Conservation (phyloP, 2,797 vertebrate species). For the Phaenicophaeus curvirostris region DNA sequence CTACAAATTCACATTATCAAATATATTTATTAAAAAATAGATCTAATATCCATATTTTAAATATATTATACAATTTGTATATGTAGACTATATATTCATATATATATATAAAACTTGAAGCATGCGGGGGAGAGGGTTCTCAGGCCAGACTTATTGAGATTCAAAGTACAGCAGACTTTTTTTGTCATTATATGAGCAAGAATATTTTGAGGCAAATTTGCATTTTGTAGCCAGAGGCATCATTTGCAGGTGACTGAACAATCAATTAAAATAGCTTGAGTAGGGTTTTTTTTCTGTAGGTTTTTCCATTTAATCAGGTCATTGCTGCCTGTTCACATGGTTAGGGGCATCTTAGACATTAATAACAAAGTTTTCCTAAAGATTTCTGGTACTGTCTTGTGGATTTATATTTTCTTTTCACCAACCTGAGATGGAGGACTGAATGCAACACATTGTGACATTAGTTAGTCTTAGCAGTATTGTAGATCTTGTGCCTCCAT, state of each 20-base stretch:
- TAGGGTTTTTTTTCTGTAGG: background rate
- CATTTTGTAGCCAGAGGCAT: conserved; percentile 33
- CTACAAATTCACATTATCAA: background rate
- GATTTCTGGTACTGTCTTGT: background rate
- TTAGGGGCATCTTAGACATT: background rate
- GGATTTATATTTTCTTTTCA: background rate
- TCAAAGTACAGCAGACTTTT: background rate
- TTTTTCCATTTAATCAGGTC: background rate
- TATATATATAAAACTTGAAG: too few species aligned
- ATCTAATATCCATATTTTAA: background rate
- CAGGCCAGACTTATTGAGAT: background rate
- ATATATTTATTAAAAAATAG: background rate
- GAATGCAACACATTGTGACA: background rate
- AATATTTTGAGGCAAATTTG: background rate
- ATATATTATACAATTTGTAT: rapidly evolving
- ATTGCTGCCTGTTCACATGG: conserved; percentile 9
- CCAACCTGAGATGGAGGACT: background rate
- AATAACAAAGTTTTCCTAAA: background rate
- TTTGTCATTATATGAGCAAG: background rate
- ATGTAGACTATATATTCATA: background rate
- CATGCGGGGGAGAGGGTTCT: background rate
- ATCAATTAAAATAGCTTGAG: conserved; percentile 34
- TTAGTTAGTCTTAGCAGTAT: background rate
- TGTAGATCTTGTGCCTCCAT: background rate
- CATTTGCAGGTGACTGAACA: conserved; percentile 59